A percentile compares a stretch with the other conserved stretches of the same genome.
These are phyloP conservation scores for Rhodeus uyekii DNA, from an alignment of 2,797 vertebrate genomes.

Conservation along the genomic window DNA sequence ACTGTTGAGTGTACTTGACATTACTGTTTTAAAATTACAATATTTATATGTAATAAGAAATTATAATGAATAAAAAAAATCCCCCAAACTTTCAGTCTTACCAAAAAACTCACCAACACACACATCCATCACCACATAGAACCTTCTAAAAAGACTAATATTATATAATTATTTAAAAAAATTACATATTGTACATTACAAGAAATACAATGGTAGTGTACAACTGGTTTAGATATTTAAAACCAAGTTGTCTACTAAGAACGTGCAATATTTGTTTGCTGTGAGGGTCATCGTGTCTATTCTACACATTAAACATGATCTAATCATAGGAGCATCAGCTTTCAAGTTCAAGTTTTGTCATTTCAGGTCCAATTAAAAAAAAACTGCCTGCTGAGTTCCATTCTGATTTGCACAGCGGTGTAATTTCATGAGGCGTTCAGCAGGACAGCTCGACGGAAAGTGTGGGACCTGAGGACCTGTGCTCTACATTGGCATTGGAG, in stretches of 20 bases:
- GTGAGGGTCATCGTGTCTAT: background rate
- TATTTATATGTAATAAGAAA: background rate
- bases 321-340: background rate
- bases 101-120: background rate
- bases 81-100: background rate
- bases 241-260: background rate
- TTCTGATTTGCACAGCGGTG: background rate
- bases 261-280: background rate
- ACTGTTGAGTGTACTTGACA: background rate
- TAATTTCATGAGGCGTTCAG: constrained; percentile 64
- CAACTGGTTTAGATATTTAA: background rate
- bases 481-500: constrained; percentile 57
- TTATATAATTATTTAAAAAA: background rate
- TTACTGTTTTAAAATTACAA: background rate
- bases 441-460: constrained; percentile 86
- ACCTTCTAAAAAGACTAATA: background rate
- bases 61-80: background rate
- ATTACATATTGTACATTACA: background rate
- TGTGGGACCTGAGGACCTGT: constrained; percentile 18
- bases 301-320: background rate
- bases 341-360: background rate
- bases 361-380: background rate
- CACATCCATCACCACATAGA: background rate
- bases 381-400: background rate
- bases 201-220: background rate